Base-by-base conservation (phyloP, 1,140 invertebrate genomes). In the Ephestia elutella region DNA sequence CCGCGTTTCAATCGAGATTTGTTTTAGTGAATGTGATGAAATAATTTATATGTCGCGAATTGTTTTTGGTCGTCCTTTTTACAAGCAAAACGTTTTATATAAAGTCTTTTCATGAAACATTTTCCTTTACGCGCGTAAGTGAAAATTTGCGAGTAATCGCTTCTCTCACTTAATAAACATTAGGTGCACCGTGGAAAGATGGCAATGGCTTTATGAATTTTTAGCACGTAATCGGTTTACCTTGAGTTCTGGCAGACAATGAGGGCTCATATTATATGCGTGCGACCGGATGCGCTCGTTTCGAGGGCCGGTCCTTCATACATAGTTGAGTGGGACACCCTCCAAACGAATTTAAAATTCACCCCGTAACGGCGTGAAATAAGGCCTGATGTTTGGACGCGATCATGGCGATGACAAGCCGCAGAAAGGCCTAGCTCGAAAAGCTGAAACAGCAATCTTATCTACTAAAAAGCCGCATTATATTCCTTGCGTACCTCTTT, bases 191-290 rank as follows among this genome's bases (percentile, higher is more conserved):
- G 58, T 68, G 64, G 60, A 64, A 70, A 72, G 69, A 77, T 75
- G 75, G 78, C 76, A 80, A 73, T 73, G 64, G 66, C 68, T 75
- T 75, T 80, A 82, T 84, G 70, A 81, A 84, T 81, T 82, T 84
- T 82, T 79, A 80, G 73, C 71, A 70, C 65, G 72, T 84, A 82
- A 80, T 82, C 73, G 71, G 70, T 82, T 82, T 82, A 82, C 76
- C 73, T 75, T 71, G 73, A 75, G 73, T 77, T 78, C 63, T 66
- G 63, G 66, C 70, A 73, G 67, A 78, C 71, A 82, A 80, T 75
- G 67, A 78, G 58, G 67, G 69, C 61, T 72, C 68, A 72, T 74
- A 76, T 68, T 60, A 70, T 80, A 80, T 79, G 75, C 73, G 74
- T 76, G 63, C 68, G 65, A 66, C 69, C 75, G 75, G 74, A 81